phyloP scores from a whole-genome alignment of 2,888 invertebrate genomes.

The Pseudoips prasinana region DNA sequence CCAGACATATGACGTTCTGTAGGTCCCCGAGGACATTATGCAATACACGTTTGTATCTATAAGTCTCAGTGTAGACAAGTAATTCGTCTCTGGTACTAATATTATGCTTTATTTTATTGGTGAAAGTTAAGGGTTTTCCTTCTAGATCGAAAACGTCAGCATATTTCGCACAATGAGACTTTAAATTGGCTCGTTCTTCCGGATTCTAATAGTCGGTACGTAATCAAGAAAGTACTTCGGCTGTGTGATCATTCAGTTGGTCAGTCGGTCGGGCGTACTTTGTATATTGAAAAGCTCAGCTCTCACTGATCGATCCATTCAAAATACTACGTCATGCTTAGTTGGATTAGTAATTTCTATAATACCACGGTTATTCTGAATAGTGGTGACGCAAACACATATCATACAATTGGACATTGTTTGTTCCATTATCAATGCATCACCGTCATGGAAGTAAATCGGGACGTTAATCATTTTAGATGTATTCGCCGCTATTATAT shows the following conservation, averaged over 20 bases:
- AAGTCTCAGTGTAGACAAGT: not conserved
- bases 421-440: not conserved
- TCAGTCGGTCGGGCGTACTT: not conserved
- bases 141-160: not conserved
- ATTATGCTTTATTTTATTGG: not conserved
- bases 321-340: not conserved
- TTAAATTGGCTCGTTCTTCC: too few relatives aligned
- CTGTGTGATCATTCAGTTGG: not conserved
- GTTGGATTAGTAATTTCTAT: not conserved
- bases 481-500: not conserved
- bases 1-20: not conserved
- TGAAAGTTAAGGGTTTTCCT: too few relatives aligned
- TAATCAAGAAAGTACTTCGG: not conserved
- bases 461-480: not conserved
- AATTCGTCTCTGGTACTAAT: not conserved
- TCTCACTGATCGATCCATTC: not conserved
- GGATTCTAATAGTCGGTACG: not conserved
- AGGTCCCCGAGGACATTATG: too few relatives aligned
- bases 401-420: not conserved
- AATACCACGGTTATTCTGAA: not conserved
- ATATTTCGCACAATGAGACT: not conserved
- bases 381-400: not conserved
- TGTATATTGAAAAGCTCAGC: not conserved
- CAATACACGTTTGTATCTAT: not conserved
- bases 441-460: not conserved